A percentile compares a stretch with the other conserved stretches of the same genome.
Conservation (phyloP, 2,797 vertebrate species). For the Alfaro cultratus region DNA sequence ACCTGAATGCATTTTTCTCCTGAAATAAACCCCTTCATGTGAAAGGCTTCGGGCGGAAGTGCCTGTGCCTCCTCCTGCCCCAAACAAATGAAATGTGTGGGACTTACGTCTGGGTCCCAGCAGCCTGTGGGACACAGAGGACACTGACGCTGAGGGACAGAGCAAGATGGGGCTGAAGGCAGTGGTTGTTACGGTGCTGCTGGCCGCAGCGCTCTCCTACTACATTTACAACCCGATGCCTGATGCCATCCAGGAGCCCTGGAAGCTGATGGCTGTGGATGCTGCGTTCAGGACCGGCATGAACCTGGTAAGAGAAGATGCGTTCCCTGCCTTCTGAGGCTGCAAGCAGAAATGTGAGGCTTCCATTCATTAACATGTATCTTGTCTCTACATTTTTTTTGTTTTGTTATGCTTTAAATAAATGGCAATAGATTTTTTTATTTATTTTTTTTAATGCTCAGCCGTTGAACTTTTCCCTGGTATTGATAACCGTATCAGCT, state of each 20-base stretch:
- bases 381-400: not conserved
- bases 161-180: slow-evolving; percentile 80
- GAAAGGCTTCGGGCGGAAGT: slow-evolving; percentile 5
- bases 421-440: not conserved
- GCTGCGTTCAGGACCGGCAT: slow-evolving; percentile 80
- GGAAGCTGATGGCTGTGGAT: slow-evolving; percentile 91
- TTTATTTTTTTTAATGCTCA: not conserved
- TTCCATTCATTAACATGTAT: not conserved
- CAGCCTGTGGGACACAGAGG: not conserved
- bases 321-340: not conserved
- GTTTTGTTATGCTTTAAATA: not conserved
- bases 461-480: not conserved
- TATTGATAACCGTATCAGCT: not conserved
- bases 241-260: slow-evolving; percentile 83
- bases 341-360: not conserved
- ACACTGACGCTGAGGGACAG: not conserved
- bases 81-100: not conserved
- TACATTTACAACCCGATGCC: slow-evolving; percentile 91
- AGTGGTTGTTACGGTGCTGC: slow-evolving; percentile 69
- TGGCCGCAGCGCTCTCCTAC: slow-evolving; percentile 80
- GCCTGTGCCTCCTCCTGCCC: not conserved
- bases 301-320: slow-evolving; percentile 82
- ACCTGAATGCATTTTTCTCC: no score
- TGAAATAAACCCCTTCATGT: not conserved
- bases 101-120: not conserved